These are phyloP conservation scores for Pocota personata DNA, from an alignment of 2,888 invertebrate genomes.

Conservation along the genomic window DNA sequence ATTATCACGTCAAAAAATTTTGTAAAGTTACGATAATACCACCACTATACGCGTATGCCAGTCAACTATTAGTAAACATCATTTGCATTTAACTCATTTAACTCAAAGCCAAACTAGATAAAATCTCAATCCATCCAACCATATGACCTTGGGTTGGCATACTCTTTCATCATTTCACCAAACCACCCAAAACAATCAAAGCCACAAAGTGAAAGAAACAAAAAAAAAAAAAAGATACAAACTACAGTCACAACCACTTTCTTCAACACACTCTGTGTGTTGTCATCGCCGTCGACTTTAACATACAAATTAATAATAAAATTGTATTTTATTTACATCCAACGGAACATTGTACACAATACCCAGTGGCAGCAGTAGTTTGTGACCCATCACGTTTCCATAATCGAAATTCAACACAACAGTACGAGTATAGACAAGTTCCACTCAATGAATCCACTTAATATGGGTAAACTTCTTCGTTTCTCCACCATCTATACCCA, in stretches of 20 bases:
- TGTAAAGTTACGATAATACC: not conserved
- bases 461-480: not conserved
- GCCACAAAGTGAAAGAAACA: slow-evolving; percentile 21
- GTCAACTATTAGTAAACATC: slow-evolving; percentile 2
- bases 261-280: slow-evolving; percentile 2
- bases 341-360: slow-evolving; percentile 19
- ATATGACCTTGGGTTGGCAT: slow-evolving; percentile 39
- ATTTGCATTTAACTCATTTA: slow-evolving; percentile 41
- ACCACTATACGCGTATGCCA: not conserved
- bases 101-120: slow-evolving; percentile 8
- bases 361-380: too few species aligned
- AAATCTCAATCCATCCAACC: slow-evolving; percentile 14
- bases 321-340: not conserved
- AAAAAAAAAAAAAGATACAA: not conserved
- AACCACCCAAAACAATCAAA: slow-evolving; percentile 13
- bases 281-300: slow-evolving; percentile 8
- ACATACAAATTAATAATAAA: slow-evolving; percentile 27
- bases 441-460: not conserved
- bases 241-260: slow-evolving; percentile 40
- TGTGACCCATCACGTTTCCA: slow-evolving; percentile 48
- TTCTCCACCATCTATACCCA: not conserved
- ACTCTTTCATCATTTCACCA: slow-evolving; percentile 13
- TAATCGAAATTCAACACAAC: slow-evolving; percentile 26
- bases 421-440: not conserved
- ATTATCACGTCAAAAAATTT: not conserved